Evolutionary conservation across 2,113 vertebrate genomes (phyloP).

Genomic region (Rhineura floridana): DNA sequence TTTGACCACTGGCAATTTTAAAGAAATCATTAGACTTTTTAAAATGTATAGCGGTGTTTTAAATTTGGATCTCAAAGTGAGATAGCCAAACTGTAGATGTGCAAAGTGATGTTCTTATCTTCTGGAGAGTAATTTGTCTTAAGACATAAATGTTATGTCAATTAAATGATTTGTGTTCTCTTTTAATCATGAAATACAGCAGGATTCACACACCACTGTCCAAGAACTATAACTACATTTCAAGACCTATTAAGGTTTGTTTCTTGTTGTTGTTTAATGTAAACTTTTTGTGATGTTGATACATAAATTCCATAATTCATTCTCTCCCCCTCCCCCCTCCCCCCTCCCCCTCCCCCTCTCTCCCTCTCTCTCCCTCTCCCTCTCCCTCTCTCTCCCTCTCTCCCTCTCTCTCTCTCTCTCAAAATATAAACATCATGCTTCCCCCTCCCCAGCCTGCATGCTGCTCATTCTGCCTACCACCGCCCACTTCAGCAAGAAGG

Average conservation of each 20-base stretch:
- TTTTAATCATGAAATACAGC: neutral
- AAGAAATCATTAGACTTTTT: neutral
- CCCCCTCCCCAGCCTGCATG: no score
- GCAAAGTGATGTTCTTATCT: neutral
- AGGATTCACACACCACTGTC: constrained; percentile 3
- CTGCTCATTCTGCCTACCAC: no score
- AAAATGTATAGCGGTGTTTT: neutral
- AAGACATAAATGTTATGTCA: constrained; percentile 41
- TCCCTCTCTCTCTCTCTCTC: no score
- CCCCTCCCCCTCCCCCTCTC: no score
- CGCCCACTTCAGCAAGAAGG: no score
- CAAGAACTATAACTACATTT: neutral
- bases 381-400: no score
- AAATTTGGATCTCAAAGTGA: neutral
- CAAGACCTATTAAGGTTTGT: neutral
- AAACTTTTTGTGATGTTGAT: neutral
- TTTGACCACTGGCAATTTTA: neutral
- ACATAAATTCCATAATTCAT: no score
- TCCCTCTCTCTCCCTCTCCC: no score
- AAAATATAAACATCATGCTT: no score
- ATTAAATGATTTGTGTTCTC: neutral
- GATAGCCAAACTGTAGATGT: neutral
- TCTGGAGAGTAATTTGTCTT: constrained; percentile 39
- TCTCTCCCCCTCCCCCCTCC: no score
- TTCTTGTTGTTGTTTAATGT: neutral